These are phyloP conservation scores for Tragelaphus imberbis DNA, from an alignment of 2,113 vertebrate genomes.

Conservation along the genomic window DNA sequence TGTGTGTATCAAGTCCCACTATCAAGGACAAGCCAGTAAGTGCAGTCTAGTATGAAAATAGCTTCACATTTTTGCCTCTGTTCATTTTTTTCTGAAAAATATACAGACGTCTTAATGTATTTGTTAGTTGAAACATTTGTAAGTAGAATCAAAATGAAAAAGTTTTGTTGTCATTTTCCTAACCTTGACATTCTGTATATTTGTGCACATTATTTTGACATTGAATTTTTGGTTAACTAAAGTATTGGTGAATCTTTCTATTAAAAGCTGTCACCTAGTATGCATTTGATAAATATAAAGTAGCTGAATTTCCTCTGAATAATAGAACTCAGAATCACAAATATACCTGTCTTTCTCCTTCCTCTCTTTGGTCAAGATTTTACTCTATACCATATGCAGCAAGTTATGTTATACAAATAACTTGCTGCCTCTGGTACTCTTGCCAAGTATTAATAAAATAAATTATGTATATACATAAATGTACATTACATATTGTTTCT, in stretches of 20 bases:
- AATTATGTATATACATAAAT: not conserved
- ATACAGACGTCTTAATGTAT: not conserved
- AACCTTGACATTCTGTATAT: not conserved
- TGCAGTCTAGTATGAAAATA: constrained; percentile 50
- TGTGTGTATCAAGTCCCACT: constrained; percentile 98
- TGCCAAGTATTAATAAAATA: not conserved
- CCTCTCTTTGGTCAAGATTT: not conserved
- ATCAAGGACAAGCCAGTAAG: constrained; percentile 99
- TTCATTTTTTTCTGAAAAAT: not conserved
- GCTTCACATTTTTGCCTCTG: not conserved
- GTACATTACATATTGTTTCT: not conserved
- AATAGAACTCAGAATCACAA: not conserved
- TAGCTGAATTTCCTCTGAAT: not conserved
- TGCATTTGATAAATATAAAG: not conserved
- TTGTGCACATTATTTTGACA: not conserved
- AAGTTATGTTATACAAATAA: not conserved
- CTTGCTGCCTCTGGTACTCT: not conserved
- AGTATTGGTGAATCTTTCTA: not conserved
- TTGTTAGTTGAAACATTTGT: not conserved
- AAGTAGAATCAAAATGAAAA: not conserved
- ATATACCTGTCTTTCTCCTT: not conserved
- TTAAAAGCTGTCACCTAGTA: not conserved
- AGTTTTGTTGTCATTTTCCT: not conserved
- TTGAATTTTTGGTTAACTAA: not conserved
- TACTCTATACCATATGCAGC: not conserved